Evolutionary conservation across 2,797 vertebrate genomes (phyloP), one percentile per base, ranked within the genome.

Genomic region (Allobates femoralis): DNA sequence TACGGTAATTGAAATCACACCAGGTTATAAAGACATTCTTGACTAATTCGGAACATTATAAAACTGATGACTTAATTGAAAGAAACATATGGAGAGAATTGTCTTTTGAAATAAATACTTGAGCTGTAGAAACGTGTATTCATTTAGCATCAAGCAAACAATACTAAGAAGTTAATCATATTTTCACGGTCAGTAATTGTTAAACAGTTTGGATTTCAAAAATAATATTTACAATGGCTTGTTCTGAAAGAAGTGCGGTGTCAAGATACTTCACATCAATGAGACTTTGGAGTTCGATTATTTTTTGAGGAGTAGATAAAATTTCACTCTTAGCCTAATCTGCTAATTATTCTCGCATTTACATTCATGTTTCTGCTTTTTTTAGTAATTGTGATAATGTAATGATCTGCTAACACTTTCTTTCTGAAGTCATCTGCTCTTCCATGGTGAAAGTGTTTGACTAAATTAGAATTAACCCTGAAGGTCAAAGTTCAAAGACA

Each of bases 401-500:
- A 58, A 74, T 73, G 51, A 56, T 73, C 67, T 56, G 32, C 23
- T 55, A n/a, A 60, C 12, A 66, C 15, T 15, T 60, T 71, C 80
- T 32, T 41, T 83, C 67, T 83, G 81, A 73, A 58, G 53, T 74
- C 81, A 23, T 83, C 23, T 74, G 81, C 53, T 74, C 81, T 73
- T 58, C 67, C 67, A 83, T 60, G 53, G 66, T 58, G 67, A 83
- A 83, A 83, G 53, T 73, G 51, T 73, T 73, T 83, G 67, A 74
- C 53, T 73, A 28, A 73, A 73, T 83, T 53, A 58, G 53, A 73
- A 74, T 83, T 73, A 83, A 74, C 81, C 81, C 53, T 74, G 51
- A 58, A 83, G 81, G 81, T 83, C 81, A 83, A 30, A 60, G 71
- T n/a, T 73, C 53, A 83, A 83, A 83, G 53, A 30, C 51, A 73